Conservation (phyloP, 2,797 vertebrate genomes). For the Cossypha caffra region DNA sequence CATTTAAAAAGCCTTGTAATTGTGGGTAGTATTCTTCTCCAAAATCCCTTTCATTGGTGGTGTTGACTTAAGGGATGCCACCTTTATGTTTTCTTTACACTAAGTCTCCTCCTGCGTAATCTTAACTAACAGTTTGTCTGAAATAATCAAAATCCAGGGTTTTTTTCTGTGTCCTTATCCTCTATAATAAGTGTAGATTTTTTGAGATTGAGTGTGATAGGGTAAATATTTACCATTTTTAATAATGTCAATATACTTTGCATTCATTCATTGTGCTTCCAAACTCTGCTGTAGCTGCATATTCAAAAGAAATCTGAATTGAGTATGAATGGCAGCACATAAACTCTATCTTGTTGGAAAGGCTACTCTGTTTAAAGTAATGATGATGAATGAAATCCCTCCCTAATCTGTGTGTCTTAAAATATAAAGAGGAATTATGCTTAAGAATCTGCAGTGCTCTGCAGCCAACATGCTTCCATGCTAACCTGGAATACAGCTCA, state of each 20-base stretch:
- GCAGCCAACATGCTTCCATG: not conserved
- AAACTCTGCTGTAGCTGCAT: not conserved
- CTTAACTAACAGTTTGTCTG: not conserved
- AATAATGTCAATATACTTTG: not conserved
- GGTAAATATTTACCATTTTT: not conserved
- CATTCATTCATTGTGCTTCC: not conserved
- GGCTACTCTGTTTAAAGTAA: not conserved
- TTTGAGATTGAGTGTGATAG: not conserved
- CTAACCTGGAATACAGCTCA: slow-evolving; percentile 16
- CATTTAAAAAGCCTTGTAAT: not conserved
- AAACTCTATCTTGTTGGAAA: not conserved
- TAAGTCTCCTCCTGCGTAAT: not conserved
- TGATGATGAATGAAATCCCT: slow-evolving; percentile 1
- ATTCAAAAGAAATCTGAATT: not conserved
- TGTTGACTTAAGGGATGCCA: not conserved
- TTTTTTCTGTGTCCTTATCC: not conserved
- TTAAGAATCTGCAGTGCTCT: not conserved
- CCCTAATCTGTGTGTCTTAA: not conserved
- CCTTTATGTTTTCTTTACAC: not conserved
- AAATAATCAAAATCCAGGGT: not conserved
- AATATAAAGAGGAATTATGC: not conserved
- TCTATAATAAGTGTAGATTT: not conserved
- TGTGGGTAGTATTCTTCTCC: not conserved
- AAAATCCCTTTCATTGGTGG: accelerated
- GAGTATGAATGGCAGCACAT: not conserved